A percentile compares a stretch with the other conserved stretches of the same genome.
Conservation (phyloP, 2,888 invertebrate genomes). For the Phortica okadai region DNA sequence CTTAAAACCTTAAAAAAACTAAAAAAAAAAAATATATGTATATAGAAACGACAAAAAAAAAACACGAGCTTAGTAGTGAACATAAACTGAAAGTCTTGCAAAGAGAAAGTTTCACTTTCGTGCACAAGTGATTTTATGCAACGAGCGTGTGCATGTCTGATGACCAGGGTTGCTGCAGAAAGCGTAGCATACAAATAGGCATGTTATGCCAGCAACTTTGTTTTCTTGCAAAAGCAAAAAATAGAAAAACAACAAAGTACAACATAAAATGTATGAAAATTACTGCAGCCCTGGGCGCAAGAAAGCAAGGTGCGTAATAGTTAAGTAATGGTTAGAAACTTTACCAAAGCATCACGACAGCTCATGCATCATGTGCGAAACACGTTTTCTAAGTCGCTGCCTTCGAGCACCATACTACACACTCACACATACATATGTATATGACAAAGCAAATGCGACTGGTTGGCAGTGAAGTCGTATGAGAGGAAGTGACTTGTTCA, state of each 20-base stretch:
- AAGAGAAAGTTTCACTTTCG: conserved; percentile 65
- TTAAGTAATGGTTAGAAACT: conserved; percentile 68
- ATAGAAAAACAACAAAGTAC: not conserved
- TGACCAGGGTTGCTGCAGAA: not conserved
- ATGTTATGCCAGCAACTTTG: conserved; percentile 4
- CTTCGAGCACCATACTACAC: not conserved
- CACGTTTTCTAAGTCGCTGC: conserved; percentile 21
- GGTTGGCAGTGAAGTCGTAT: not conserved
- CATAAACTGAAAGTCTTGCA: not conserved
- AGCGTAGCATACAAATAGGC: conserved; percentile 12
- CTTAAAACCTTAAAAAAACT: not conserved
- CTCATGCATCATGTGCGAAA: conserved; percentile 20
- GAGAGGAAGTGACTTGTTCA: not conserved
- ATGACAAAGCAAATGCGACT: not conserved
- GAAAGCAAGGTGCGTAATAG: conserved; percentile 54
- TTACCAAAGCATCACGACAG: conserved; percentile 19
- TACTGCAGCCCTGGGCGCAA: not conserved
- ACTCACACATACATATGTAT: not conserved
- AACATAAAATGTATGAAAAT: not conserved
- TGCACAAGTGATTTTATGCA: conserved; percentile 66
- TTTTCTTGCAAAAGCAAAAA: not conserved
- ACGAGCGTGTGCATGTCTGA: conserved; percentile 14
- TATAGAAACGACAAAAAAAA: not conserved
- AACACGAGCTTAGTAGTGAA: not conserved
- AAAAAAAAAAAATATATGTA: not conserved